A percentile compares a stretch with the other conserved stretches of the same genome.
Evolutionary conservation across 2,113 vertebrate species (phyloP).

Genomic region (Dasyprocta punctata): DNA sequence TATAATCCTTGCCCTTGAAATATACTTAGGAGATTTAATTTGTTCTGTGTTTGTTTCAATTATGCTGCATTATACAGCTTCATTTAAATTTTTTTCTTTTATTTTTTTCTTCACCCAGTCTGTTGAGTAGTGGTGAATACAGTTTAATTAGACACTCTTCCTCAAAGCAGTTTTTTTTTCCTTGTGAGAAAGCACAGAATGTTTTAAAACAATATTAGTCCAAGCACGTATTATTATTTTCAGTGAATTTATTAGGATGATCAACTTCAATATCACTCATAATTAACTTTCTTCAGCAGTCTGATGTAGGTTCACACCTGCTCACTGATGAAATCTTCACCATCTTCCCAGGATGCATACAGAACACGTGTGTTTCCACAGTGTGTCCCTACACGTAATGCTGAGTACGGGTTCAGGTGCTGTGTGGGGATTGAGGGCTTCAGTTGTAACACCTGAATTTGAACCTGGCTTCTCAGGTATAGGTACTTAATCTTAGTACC

Average conservation of each 20-base stretch:
- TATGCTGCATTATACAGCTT: not conserved
- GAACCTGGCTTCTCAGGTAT: not conserved
- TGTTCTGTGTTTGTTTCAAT: not conserved
- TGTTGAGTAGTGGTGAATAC: not conserved
- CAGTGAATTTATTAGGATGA: not conserved
- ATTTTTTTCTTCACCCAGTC: not conserved
- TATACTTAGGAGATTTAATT: not conserved
- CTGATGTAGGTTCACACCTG: not conserved
- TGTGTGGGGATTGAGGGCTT: not conserved
- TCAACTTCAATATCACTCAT: not conserved
- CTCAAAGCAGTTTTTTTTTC: not conserved
- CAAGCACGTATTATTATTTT: constrained; percentile 1
- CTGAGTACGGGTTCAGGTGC: not conserved
- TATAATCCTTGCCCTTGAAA: not conserved
- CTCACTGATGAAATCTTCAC: not conserved
- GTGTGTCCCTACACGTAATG: not conserved
- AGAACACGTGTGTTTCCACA: not conserved
- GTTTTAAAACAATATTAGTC: constrained; percentile 36
- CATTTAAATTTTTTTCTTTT: not conserved
- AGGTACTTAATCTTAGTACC: not conserved
- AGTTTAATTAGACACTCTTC: constrained; percentile 40
- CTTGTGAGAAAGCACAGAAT: not conserved
- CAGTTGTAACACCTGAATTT: not conserved
- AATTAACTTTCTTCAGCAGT: not conserved
- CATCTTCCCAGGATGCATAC: not conserved